Percentiles rank a stretch among this genome's conserved stretches.
Conservation (phyloP, 2,888 invertebrate species). For the Chloroclysta siterata region DNA sequence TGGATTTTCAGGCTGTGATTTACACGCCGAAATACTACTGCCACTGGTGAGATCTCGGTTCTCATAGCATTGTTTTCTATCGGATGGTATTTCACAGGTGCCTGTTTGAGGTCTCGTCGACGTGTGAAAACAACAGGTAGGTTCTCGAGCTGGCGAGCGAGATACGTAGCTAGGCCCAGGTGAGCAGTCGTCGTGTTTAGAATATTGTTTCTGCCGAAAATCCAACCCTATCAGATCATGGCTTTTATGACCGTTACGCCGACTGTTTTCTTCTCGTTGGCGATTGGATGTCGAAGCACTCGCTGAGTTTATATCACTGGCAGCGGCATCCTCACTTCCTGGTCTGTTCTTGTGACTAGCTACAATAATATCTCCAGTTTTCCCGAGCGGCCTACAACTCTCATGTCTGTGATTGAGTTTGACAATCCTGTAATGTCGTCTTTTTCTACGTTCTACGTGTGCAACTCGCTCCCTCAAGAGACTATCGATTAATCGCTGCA, state of each 20-base stretch:
- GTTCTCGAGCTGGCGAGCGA: slow-evolving; percentile 55
- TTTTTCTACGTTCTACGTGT: slow-evolving; percentile 72
- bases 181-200: slow-evolving; percentile 57
- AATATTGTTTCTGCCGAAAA: slow-evolving; percentile 47
- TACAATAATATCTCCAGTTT: slow-evolving; percentile 79
- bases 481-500: slow-evolving; percentile 75
- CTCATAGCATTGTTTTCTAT: slow-evolving; percentile 34
- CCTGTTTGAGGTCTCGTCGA: slow-evolving; percentile 49
- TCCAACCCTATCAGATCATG: slow-evolving; percentile 59
- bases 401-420: slow-evolving; percentile 77
- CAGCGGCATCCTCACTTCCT: slow-evolving; percentile 56
- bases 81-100: slow-evolving; percentile 26
- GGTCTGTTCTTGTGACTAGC: slow-evolving; percentile 74
- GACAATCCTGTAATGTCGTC: slow-evolving; percentile 78
- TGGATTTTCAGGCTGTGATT: slow-evolving; percentile 53
- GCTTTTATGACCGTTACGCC: slow-evolving; percentile 58
- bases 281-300: slow-evolving; percentile 55
- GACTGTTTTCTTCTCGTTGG: slow-evolving; percentile 51
- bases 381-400: slow-evolving; percentile 70
- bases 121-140: slow-evolving; percentile 70
- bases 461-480: slow-evolving; percentile 74
- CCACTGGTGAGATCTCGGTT: slow-evolving; percentile 54
- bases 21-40: slow-evolving; percentile 57
- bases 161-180: slow-evolving; percentile 70
- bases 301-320: slow-evolving; percentile 60